Evolutionary conservation across 2,888 invertebrate species (phyloP).

Genomic region (Phymatocera aterrima): DNA sequence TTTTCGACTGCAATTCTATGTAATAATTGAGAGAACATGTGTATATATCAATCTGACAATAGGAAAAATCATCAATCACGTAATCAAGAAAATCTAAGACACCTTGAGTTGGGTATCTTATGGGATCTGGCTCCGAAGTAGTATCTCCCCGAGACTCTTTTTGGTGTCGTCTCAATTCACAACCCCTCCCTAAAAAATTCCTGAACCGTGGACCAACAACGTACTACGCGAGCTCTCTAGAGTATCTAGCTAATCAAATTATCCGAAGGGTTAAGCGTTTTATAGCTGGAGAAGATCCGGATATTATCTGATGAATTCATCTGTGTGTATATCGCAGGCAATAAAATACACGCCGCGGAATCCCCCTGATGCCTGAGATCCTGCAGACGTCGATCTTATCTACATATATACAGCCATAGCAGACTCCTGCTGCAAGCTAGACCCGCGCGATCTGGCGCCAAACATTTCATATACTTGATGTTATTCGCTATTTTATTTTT

Average conservation of each 20-base stretch:
- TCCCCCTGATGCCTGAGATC: constrained; percentile 62
- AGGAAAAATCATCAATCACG: constrained; percentile 62
- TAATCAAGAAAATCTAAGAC: constrained; percentile 60
- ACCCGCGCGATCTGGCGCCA: constrained; percentile 43
- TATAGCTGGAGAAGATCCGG: constrained; percentile 42
- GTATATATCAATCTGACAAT: constrained; percentile 51
- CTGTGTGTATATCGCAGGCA: constrained; percentile 67
- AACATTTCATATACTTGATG: constrained; percentile 31
- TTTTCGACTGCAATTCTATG: neutral
- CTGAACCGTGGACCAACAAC: constrained; percentile 47
- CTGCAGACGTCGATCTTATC: constrained; percentile 66
- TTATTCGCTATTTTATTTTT: constrained; percentile 7
- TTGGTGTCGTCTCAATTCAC: constrained; percentile 38
- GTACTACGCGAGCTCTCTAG: neutral
- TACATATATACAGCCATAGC: constrained; percentile 45
- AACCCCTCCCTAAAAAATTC: constrained; percentile 51
- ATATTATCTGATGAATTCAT: constrained; percentile 72
- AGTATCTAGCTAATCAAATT: constrained; percentile 35
- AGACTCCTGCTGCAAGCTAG: neutral
- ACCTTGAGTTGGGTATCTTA: constrained; percentile 50
- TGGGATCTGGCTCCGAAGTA: constrained; percentile 48
- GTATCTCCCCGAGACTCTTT: constrained; percentile 61
- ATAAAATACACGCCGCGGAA: constrained; percentile 65
- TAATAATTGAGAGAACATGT: constrained; percentile 49
- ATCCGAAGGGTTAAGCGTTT: constrained; percentile 43